Base-by-base conservation (phyloP, 2,888 invertebrate species). In the Pegoplata infirma region DNA sequence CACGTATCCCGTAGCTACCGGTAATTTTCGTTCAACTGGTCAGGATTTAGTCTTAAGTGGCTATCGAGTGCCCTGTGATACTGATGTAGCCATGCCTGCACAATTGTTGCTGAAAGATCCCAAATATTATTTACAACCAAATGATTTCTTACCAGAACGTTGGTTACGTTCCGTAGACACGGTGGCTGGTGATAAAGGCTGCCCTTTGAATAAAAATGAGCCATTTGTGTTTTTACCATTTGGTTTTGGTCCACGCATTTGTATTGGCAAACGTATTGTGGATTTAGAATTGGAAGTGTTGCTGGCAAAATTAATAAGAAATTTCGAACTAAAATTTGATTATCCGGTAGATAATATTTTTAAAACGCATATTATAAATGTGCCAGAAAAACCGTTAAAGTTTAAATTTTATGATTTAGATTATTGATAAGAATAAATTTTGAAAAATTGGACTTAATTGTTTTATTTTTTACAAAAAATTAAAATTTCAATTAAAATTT, bases 51-150 rank as follows among this genome's bases (percentile, higher is more conserved):
- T 92, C 25, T 83, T 94, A 4, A 89, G 91, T 56, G 93, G 92
- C 12, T 94, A 93, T 84, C 87, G 86, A 56, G 90, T 84, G 10
- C 93, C 93, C 0, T 90, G 91, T 87, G 90, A 90, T 94, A 92
- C 94, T 0, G 93, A 94, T 86, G 91, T 95, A 0, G 91, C 95
- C 74, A 93, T 95, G 84, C 94, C 94, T 76, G 93, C 92, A 92
- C 92, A 93, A 82, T 91, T 92, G 6, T 92, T 94, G 82, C 92
- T 93, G 58, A 89, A 91, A 81, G 91, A 91, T 85, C 92, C 93
- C 8, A 90, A 92, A 72, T 91, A 94, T 81, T 94, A 92, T 83
- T 90, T 91, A 0, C 89, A 91, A 8, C 90, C 82, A 8, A 68
- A 77, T 47, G 76, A 83, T 19, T 84, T 82, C 40, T 84, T 93